phyloP scores from a whole-genome alignment of 2,888 invertebrate genomes.

The Sceliomorpha sp. region DNA sequence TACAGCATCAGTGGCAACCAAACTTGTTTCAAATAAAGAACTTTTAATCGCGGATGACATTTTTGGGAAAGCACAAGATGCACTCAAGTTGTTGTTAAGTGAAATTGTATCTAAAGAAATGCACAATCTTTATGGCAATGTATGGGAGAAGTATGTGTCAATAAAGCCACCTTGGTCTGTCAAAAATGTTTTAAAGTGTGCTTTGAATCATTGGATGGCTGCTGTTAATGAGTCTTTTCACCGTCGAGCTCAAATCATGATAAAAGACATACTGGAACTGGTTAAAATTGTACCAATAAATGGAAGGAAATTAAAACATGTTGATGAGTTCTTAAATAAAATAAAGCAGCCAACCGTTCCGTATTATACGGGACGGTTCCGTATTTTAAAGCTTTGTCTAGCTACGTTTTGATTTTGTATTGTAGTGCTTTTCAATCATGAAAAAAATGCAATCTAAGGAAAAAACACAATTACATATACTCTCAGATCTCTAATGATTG shows the following conservation, averaged over 20 bases:
- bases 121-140: conserved; percentile 68
- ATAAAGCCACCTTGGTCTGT: conserved; percentile 76
- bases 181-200: conserved; percentile 69
- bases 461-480: too few species aligned
- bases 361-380: too few species aligned
- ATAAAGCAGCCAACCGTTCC: too few species aligned
- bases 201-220: conserved; percentile 78
- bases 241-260: conserved; percentile 59
- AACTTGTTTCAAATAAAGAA: conserved; percentile 59
- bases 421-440: too few species aligned
- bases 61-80: conserved; percentile 63
- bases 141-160: conserved; percentile 71
- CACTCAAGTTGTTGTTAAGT: too few species aligned
- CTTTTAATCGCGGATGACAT: conserved; percentile 63
- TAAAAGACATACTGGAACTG: conserved; percentile 14
- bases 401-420: too few species aligned
- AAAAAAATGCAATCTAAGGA: too few species aligned
- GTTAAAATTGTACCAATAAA: conserved; percentile 42
- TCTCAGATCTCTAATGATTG: too few species aligned
- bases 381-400: too few species aligned
- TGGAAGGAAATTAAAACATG: conserved; percentile 64
- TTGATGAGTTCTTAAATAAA: conserved; percentile 62
- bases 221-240: conserved; percentile 72
- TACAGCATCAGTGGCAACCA: conserved; percentile 13
- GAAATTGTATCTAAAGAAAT: conserved; percentile 72